Evolutionary conservation across 2,888 invertebrate species (phyloP), one percentile per base, ranked within the genome.

Genomic region (Andrena minutula): DNA sequence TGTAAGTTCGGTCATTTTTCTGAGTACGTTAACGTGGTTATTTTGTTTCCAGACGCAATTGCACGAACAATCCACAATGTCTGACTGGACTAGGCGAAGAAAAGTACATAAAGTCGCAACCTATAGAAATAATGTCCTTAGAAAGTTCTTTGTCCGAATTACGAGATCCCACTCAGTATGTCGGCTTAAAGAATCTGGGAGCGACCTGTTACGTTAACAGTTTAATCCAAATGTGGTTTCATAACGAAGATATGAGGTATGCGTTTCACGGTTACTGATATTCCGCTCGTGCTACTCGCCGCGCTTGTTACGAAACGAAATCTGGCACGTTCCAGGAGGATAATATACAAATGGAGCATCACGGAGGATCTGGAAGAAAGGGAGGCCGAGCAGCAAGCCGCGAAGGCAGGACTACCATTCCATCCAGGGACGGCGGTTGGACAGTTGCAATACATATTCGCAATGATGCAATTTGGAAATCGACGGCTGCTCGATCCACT

Each of bases 121-220:
- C 94, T 10, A 94, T 94, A 5, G 94, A 94, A 82, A 93, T 91
- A 32, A 92, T 88, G 51, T 90, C 93, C 6, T 88, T 94, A 35
- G 94, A 94, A 87, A 92, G 94, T 85, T 92, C 92, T 60, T 83
- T 94, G 20, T 89, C 89, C 0, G 93, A 93, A 86, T 80, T 94
- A 32, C 90, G 95, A 10, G 92, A 93, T 80, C 94, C 94, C n/a
- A 94, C 93, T 0, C 93, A 94, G 60, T 95, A 95, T 91, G 95
- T 95, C 26, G 96, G 96, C 1, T 91, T 96, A 77, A 95, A 95
- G 92, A 96, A 96, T 92, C 93, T 96, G 49, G 96, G 96, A 68
- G 96, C 96, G 16, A 96, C 96, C 0, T 96, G 96, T 90, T 96
- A 96, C 89, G 95, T 96, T 5, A 96, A 96, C 91, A 95, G 96